Evolutionary conservation across 2,888 invertebrate genomes (phyloP).

Genomic region (Pseudeuparius sepicola): DNA sequence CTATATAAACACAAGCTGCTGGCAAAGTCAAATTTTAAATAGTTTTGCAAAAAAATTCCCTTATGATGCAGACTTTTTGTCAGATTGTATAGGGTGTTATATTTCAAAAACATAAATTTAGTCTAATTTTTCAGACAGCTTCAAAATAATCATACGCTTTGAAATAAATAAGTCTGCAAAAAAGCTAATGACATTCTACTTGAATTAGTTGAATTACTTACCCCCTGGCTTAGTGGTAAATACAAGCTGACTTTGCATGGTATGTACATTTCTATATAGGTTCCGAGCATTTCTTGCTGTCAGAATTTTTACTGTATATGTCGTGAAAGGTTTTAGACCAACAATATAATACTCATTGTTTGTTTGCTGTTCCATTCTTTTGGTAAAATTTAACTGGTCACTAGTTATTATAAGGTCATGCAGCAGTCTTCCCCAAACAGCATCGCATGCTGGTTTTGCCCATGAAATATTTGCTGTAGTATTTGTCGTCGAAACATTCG

Average conservation of each 20-base stretch:
- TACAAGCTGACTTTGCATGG: slow-evolving; percentile 21
- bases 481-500: slow-evolving; percentile 26
- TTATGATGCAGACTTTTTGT: too few species aligned
- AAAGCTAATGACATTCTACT: too few species aligned
- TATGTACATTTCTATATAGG: slow-evolving; percentile 22
- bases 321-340: slow-evolving; percentile 29
- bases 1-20: too few species aligned
- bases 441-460: slow-evolving; percentile 29
- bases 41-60: too few species aligned
- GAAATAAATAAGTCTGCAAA: too few species aligned
- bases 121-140: too few species aligned
- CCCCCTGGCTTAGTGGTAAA: slow-evolving; percentile 33
- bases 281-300: slow-evolving; percentile 27
- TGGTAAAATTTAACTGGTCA: slow-evolving; percentile 20
- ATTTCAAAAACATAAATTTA: too few species aligned
- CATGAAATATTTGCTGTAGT: slow-evolving; percentile 29
- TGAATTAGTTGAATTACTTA: slow-evolving; percentile 24
- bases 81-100: too few species aligned
- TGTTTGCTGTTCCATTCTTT: slow-evolving; percentile 22
- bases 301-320: slow-evolving; percentile 28
- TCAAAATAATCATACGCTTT: too few species aligned
- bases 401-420: slow-evolving; percentile 27
- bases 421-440: slow-evolving; percentile 28
- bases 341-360: slow-evolving; percentile 26
- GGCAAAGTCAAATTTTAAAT: too few species aligned